These are phyloP conservation scores for Sphaerophoria taeniata DNA, from an alignment of 2,888 invertebrate genomes.

Conservation along the genomic window DNA sequence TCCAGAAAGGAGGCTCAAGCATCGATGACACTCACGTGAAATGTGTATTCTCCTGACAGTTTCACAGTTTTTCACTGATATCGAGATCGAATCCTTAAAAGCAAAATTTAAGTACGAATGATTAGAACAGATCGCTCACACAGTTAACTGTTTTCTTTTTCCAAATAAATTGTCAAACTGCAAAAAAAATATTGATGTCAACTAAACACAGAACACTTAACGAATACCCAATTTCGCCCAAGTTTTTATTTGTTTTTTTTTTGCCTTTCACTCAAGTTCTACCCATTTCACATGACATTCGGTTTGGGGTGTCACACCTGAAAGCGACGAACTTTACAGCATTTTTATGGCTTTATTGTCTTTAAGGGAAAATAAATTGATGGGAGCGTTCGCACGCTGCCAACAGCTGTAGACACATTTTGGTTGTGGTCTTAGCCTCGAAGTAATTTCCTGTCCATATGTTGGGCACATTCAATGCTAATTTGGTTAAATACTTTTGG, in stretches of 20 bases:
- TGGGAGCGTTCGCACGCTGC: not conserved
- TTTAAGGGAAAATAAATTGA: constrained; percentile 2
- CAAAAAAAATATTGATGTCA: not conserved
- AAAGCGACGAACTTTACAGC: constrained; percentile 15
- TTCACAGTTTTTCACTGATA: not conserved
- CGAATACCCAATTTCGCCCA: constrained; percentile 2
- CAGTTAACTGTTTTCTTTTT: too few relatives aligned
- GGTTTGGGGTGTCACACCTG: constrained; percentile 14
- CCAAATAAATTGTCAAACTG: too few relatives aligned
- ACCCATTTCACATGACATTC: not conserved
- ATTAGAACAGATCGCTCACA: too few relatives aligned
- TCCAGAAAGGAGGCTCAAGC: not conserved
- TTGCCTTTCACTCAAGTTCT: not conserved
- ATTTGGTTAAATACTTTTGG: not conserved
- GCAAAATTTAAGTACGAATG: too few relatives aligned
- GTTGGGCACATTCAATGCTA: not conserved
- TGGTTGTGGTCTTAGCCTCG: constrained; percentile 14
- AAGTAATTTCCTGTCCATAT: constrained; percentile 8
- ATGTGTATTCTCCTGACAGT: not conserved
- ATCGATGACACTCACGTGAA: not conserved
- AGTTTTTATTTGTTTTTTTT: not conserved
- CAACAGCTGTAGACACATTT: not conserved
- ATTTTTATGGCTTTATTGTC: constrained; percentile 37
- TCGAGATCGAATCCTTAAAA: too few relatives aligned
- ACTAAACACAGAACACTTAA: constrained; percentile 5